Base-by-base conservation (phyloP, 2,113 vertebrate genomes). In the Cephalopterus ornatus region DNA sequence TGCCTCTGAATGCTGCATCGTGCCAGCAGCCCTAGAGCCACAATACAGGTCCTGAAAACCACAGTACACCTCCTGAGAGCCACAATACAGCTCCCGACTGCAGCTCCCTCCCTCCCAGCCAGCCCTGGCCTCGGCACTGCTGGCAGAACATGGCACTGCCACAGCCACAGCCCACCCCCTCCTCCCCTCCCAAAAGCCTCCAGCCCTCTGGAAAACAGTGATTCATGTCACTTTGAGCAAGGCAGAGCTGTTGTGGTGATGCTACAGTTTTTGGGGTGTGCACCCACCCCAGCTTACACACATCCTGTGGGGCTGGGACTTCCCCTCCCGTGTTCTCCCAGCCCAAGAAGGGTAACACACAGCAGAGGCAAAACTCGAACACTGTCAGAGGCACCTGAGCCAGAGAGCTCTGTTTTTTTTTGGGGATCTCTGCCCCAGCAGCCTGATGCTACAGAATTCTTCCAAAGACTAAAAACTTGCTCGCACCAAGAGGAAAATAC, bases 81-180 rank as follows among this genome's bases (percentile, higher is more conserved):
- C 79, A 88, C 91, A 68, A 79, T 23, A 24, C 86, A 37, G 13
- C 94, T 75, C 78, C 23, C 46, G 74, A 90, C 63, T 52, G 86
- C 94, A 47, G 70, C 79, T 93, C 13, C 3, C 27, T 79, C 20
- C 56, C 63, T 67, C 33, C 68, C 63, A 35, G 33, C 55, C 86
- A 33, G 79, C 79, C 78, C 89, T 2, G 3, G 20, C 66, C 75
- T 10, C 8, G 1, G 50, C 56, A 47, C 52, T 0, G 14, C 67
- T 26, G 79, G n/a, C 28, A 33, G 86, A 67, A 66, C 91, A 19
- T 19, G 49, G 88, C 68, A 37, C 12, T 62, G 2, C 67, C 58
- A 26, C 77, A 7, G 47, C 33, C 11, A 4, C 94, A 80, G 53
- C 80, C 44, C 58, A 11, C 28, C 81, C 11, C 4, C 81, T 68